These are phyloP conservation scores for Nycticebus coucang DNA, from an alignment of 2,113 vertebrate species.

Conservation along the genomic window DNA sequence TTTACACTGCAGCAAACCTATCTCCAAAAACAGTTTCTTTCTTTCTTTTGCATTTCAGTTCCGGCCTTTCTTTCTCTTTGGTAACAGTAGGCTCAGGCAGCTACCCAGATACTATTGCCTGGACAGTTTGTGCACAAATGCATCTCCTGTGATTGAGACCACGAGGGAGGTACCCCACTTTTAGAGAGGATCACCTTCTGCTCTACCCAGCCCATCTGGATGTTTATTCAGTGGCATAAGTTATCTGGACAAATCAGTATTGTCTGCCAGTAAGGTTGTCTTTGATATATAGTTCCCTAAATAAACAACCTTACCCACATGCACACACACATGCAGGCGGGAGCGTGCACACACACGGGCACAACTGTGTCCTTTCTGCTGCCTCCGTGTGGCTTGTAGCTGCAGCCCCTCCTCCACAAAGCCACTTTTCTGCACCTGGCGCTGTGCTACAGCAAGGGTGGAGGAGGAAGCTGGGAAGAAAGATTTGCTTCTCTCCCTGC, in stretches of 20 bases:
- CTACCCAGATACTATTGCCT: slow-evolving; percentile 43
- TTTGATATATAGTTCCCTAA: neutral
- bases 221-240: slow-evolving; percentile 47
- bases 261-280: slow-evolving; percentile 29
- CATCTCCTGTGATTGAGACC: slow-evolving; percentile 72
- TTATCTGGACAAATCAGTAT: slow-evolving; percentile 8
- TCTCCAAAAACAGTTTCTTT: slow-evolving; percentile 73
- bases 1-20: slow-evolving; percentile 78
- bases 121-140: slow-evolving; percentile 60
- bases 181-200: slow-evolving; percentile 51
- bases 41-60: slow-evolving; percentile 81
- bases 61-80: slow-evolving; percentile 70
- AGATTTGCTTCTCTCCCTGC: slow-evolving; percentile 3
- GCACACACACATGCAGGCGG: neutral
- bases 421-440: neutral
- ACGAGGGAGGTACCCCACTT: slow-evolving; percentile 22
- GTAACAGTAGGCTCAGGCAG: slow-evolving; percentile 7
- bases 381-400: neutral
- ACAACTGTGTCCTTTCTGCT: neutral
- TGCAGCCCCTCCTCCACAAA: slow-evolving; percentile 18
- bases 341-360: neutral
- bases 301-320: slow-evolving; percentile 36
- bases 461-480: slow-evolving; percentile 38
- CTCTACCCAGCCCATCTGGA: neutral
- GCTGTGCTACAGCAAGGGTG: neutral